These are phyloP conservation scores for Scaptodrosophila latifasciaeformis DNA, from an alignment of 2,888 invertebrate genomes.

Conservation along the genomic window DNA sequence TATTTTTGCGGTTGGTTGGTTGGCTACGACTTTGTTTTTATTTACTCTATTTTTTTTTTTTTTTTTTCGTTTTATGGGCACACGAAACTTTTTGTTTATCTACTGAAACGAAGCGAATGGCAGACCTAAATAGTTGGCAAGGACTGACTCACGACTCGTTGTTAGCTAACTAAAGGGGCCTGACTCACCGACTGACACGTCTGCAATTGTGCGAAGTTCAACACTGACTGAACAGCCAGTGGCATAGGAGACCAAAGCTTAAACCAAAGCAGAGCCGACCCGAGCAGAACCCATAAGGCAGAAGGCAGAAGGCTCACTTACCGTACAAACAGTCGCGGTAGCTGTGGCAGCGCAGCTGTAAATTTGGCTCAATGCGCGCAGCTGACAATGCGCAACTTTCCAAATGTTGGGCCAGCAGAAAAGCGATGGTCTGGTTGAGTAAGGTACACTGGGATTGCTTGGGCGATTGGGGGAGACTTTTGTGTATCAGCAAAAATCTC, in stretches of 20 bases:
- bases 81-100: not conserved
- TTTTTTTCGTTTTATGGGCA: not conserved
- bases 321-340: too few relatives aligned
- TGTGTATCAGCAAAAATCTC: too few relatives aligned
- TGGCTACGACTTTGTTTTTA: too few relatives aligned
- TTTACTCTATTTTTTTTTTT: not conserved
- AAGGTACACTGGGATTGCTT: slow-evolving; percentile 16
- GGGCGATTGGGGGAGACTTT: too few relatives aligned
- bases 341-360: slow-evolving; percentile 28
- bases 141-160: too few relatives aligned
- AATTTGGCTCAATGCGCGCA: slow-evolving; percentile 43
- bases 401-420: not conserved
- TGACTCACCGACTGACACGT: slow-evolving; percentile 31
- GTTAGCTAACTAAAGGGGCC: too few relatives aligned
- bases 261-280: slow-evolving; percentile 24
- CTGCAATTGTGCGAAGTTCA: slow-evolving; percentile 58
- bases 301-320: too few relatives aligned
- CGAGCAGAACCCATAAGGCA: too few relatives aligned
- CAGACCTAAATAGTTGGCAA: not conserved
- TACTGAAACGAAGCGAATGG: not conserved
- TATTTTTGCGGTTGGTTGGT: too few relatives aligned
- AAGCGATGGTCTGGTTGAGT: too few relatives aligned
- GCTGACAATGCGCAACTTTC: too few relatives aligned
- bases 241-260: slow-evolving; percentile 23
- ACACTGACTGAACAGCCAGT: slow-evolving; percentile 48